These are phyloP conservation scores for Natator depressus DNA, from an alignment of 2,113 vertebrate genomes.

Conservation along the genomic window DNA sequence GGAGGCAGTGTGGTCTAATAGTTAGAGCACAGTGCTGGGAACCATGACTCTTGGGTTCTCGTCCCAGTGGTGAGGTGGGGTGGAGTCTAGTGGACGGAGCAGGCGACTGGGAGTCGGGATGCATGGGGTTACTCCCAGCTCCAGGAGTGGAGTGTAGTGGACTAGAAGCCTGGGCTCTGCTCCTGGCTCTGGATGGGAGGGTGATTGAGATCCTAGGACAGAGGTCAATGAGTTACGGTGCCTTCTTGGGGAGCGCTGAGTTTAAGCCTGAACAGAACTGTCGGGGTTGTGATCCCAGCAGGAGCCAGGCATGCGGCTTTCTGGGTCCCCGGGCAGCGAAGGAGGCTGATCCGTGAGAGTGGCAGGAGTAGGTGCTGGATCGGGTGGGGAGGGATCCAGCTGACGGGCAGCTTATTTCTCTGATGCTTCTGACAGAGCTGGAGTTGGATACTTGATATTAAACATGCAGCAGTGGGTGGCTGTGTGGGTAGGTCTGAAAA, in stretches of 20 bases:
- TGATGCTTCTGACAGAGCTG: not conserved
- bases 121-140: not conserved
- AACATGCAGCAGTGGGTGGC: not conserved
- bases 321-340: not conserved
- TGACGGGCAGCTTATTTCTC: not conserved
- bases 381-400: not conserved
- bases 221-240: not conserved
- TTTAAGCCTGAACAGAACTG: not conserved
- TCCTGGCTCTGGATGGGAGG: not conserved
- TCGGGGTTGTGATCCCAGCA: too few relatives aligned
- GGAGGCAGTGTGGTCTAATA: not conserved
- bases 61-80: not conserved
- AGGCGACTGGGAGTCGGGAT: not conserved
- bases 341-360: not conserved
- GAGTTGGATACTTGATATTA: not conserved
- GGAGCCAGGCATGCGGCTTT: not conserved
- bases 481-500: slow-evolving; percentile 4
- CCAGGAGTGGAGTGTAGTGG: not conserved
- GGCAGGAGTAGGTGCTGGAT: too few relatives aligned
- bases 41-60: not conserved
- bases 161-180: not conserved
- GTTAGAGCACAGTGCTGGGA: not conserved
- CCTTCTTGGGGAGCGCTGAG: not conserved
- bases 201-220: not conserved
- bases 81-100: not conserved